Evolutionary conservation across 2,797 vertebrate genomes (phyloP).

Genomic region (Poecilia picta): DNA sequence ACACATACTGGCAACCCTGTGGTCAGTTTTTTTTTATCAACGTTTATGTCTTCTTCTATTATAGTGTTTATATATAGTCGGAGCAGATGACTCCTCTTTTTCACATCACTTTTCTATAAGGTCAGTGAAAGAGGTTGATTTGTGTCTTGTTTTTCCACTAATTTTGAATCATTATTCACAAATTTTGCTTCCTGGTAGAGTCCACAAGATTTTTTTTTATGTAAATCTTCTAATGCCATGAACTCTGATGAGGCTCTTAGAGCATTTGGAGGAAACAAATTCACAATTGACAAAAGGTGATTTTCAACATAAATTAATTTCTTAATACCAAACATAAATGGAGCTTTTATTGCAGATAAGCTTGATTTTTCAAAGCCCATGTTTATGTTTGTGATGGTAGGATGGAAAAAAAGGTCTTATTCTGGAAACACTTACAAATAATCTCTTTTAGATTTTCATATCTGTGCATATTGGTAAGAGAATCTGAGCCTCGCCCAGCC

Average conservation of each 20-base stretch:
- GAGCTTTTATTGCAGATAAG: not conserved
- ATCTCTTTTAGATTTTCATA: not conserved
- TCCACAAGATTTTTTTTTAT: not conserved
- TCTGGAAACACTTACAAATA: not conserved
- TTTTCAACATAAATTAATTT: not conserved
- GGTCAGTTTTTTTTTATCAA: not conserved
- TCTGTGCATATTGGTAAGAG: not conserved
- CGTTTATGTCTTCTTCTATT: not conserved
- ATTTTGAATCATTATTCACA: not conserved
- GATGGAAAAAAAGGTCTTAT: not conserved
- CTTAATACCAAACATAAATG: not conserved
- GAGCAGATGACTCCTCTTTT: not conserved
- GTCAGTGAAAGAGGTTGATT: not conserved
- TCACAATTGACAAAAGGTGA: not conserved
- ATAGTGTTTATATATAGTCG: not conserved
- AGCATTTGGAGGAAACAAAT: not conserved
- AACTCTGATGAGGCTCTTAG: not conserved
- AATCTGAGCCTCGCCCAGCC: not conserved
- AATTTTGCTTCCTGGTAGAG: not conserved
- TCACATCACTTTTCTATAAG: no score
- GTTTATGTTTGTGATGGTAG: not conserved
- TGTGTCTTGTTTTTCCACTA: not conserved
- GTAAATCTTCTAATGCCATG: not conserved
- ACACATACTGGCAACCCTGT: not conserved
- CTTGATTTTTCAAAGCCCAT: not conserved